Evolutionary conservation across 2,797 vertebrate species (phyloP), one percentile per base, ranked within the genome.

Genomic region (Gymnoscopelus braueri): DNA sequence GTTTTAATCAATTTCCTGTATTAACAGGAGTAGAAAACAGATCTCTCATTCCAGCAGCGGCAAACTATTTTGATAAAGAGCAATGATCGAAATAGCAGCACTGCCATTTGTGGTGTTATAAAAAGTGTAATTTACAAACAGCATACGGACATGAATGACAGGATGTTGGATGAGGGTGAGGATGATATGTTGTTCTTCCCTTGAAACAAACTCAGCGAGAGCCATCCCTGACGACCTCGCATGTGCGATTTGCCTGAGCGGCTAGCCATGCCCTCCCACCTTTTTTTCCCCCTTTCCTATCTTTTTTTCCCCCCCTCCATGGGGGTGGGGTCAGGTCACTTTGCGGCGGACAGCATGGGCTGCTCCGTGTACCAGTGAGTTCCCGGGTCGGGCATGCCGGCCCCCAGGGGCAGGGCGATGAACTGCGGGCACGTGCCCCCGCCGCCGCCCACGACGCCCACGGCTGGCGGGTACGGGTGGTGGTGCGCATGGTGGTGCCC

Each of bases 301-400:
- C 8, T 26, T 32, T 9, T 26, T 56, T 11, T 56, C 13, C n/a
- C 4, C 3, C 19, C 15, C 7, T 51, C 9, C n/a, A 12, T 35
- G 19, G n/a, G 7, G 23, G 13, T 23, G 15, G 26, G 24, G 64
- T 66, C 47, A 53, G 29, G 75, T 94, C 92, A 94, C 87, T 95
- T 94, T 0, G 92, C 79, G 0, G 86, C 79, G 51, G 93, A 83
- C 65, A 93, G 91, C 87, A 91, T 92, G 44, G 94, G 94, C 83
- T 94, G 94, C 85, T 93, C 94, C 0, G 91, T 86, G 80, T 95
- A 94, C 93, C 94, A 95, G 89, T 94, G 94, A 57, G 93, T 93
- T 61, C 92, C 93, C 0, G 93, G 89, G 29, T 95, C 94, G 0
- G 93, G 90, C 80, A 94, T 87, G 73, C 90, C 86, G n/a, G 91